Percentiles rank a stretch among this genome's conserved stretches.
These are phyloP conservation scores for Tinamus guttatus DNA, from an alignment of 2,113 vertebrate species.

Conservation along the genomic window DNA sequence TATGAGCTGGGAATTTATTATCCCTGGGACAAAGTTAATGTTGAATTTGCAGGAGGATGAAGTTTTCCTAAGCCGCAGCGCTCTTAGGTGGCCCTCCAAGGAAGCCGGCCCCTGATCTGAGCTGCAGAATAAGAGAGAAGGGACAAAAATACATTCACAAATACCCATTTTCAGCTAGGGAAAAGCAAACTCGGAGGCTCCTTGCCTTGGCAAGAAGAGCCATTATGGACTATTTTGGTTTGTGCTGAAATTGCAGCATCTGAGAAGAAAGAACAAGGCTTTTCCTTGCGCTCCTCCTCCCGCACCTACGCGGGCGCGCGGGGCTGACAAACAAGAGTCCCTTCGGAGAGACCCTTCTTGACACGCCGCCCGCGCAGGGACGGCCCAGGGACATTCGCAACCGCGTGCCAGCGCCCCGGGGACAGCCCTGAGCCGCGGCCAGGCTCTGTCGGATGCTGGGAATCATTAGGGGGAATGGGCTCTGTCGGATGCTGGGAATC, in stretches of 20 bases:
- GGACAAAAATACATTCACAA: neutral
- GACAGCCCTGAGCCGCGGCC: constrained; percentile 51
- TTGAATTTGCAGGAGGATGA: neutral
- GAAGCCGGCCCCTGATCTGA: accelerated
- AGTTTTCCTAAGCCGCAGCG: neutral
- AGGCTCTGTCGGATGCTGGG: constrained; percentile 76
- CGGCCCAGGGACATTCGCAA: constrained; percentile 48
- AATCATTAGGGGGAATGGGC: constrained; percentile 58
- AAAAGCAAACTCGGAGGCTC: neutral
- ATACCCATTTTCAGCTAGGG: neutral
- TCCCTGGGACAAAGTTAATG: neutral
- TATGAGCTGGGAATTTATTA: neutral
- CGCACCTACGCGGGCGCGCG: neutral
- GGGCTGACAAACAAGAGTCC: neutral
- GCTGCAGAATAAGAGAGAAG: accelerated
- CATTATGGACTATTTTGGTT: too few relatives aligned
- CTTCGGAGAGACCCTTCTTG: neutral
- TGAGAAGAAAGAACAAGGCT: too few relatives aligned
- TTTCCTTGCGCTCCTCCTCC: neutral
- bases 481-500: constrained; percentile 76
- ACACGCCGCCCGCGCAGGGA: neutral
- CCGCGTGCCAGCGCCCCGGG: constrained; percentile 41
- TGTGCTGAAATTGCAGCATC: neutral
- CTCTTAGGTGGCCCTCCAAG: neutral
- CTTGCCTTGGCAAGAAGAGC: accelerated